Evolutionary conservation across 2,888 invertebrate genomes (phyloP).

Genomic region (Itoplectis maculator): DNA sequence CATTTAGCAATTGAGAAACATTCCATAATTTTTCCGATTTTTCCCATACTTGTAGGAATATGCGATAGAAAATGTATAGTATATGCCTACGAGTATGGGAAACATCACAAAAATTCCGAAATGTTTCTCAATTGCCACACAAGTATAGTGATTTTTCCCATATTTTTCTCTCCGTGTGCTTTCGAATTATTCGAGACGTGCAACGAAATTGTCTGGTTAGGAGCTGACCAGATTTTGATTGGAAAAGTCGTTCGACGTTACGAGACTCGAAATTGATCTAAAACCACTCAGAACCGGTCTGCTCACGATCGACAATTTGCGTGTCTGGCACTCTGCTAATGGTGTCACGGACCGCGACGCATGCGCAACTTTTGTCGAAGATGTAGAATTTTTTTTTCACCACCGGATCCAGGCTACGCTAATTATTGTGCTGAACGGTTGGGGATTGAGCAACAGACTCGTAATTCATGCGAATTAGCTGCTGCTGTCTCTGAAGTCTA

Average conservation of each 20-base stretch:
- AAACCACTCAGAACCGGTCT: not conserved
- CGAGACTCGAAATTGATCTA: not conserved
- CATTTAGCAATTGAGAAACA: too few species aligned
- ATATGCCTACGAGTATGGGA: too few species aligned
- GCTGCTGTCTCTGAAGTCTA: conserved; percentile 15
- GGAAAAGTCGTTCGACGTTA: not conserved
- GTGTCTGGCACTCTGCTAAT: conserved; percentile 13
- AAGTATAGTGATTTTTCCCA: too few species aligned
- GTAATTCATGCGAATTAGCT: conserved; percentile 58
- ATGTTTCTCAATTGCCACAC: too few species aligned
- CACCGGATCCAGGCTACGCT: conserved; percentile 14
- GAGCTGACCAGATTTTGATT: not conserved
- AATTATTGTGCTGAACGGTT: conserved; percentile 52
- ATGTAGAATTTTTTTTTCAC: conserved; percentile 31
- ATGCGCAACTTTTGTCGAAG: conserved; percentile 50
- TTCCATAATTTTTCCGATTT: too few species aligned
- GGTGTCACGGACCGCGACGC: conserved; percentile 55
- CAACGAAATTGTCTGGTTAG: too few species aligned
- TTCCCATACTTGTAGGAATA: too few species aligned
- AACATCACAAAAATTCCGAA: too few species aligned
- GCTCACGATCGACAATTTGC: not conserved
- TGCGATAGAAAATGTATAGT: too few species aligned
- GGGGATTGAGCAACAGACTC: conserved; percentile 33
- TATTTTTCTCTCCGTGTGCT: too few species aligned
- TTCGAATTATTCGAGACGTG: too few species aligned